A percentile compares a stretch with the other conserved stretches of the same genome.
Conservation (phyloP, 1,140 invertebrate species). For the Kradibia gibbosae region DNA sequence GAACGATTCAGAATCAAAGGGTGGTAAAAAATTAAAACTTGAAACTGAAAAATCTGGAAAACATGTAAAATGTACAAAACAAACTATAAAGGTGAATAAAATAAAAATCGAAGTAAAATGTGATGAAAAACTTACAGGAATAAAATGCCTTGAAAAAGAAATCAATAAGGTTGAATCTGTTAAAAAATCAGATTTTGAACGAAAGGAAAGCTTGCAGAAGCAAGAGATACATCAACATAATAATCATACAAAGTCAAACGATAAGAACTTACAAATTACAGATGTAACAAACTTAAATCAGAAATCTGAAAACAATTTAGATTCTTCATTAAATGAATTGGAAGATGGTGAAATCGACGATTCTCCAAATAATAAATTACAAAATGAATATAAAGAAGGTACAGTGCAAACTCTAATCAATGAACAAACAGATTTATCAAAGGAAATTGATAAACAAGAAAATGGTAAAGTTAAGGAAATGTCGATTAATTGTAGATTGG, state of each 20-base stretch:
- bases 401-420: neutral
- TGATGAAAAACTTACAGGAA: neutral
- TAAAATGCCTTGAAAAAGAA: neutral
- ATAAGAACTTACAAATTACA: neutral
- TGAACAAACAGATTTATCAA: neutral
- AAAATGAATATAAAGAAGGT: neutral
- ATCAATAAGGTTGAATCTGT: neutral
- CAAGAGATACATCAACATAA: neutral
- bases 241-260: neutral
- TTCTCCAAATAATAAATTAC: neutral
- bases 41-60: neutral
- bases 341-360: slow-evolving; percentile 49
- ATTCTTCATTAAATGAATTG: neutral
- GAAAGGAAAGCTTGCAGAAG: neutral
- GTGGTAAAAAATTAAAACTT: neutral
- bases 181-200: neutral
- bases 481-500: neutral
- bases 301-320: neutral
- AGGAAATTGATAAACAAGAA: neutral
- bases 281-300: neutral
- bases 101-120: neutral
- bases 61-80: neutral
- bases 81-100: neutral
- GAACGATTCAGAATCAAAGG: neutral
- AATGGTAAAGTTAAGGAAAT: neutral